Base-by-base conservation (phyloP, 2,113 vertebrate genomes). In the Callocephalon fimbriatum region DNA sequence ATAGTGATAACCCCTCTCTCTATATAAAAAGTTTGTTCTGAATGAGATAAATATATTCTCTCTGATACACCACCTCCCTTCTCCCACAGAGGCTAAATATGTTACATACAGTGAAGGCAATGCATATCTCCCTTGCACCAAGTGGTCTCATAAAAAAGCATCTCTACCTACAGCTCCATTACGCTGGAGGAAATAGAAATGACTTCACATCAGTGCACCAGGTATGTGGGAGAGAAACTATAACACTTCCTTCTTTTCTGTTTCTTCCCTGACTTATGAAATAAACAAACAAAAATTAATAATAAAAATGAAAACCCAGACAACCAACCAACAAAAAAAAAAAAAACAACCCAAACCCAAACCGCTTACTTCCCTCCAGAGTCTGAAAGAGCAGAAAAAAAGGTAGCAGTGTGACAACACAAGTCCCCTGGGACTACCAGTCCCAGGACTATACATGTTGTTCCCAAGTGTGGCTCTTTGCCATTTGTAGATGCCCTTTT, bases 141-240 rank as follows among this genome's bases (percentile, higher is more conserved):
- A 71, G 37, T 2, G 3, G 14, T 37, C 51, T 62, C 1, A 0
- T 48, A 14, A 58, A 14, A 81, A 44, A 59, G 1, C 26, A 32
- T 58, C 38, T 75, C 61, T 79, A 87, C 29, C 68, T 25, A 18
- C 54, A 70, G 32, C 20, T 85, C 29, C 26, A 16, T 53, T 76
- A 29, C 42, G 25, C 48, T 31, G 44, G 8, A 68, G 66, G 56
- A 31, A 48, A n/a, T 22, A 82, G 29, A 74, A 72, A 45, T 8
- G 0, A 56, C 68, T 66, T 73, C n/a, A 31, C 2, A 1, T 29
- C 27, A n/a, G 3, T 45, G 25, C 10, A 59, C 50, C 58, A 47
- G 44, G 29, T 47, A 13, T 15, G 42, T 50, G 47, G 51, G 32
- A 73, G 19, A 14, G 16, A 90, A 93, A 51, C 21, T 22, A 2